phyloP scores from a whole-genome alignment of 2,888 invertebrate genomes.

The Ophion slaviceki region DNA sequence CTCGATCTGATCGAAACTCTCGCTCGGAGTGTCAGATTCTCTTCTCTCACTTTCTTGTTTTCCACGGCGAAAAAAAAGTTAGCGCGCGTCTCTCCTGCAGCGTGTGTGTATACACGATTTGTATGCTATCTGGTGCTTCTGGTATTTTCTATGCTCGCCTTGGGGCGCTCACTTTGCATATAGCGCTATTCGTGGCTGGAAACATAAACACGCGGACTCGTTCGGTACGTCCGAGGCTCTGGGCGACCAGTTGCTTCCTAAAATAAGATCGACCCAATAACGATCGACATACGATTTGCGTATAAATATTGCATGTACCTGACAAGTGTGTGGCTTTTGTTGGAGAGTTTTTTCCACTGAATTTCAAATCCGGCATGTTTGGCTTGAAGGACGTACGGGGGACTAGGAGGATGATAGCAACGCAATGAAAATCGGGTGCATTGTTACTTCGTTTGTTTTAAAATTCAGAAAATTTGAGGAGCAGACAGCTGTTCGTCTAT shows the following conservation, averaged over 20 bases:
- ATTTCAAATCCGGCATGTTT: no score
- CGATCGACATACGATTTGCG: neutral
- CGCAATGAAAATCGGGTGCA: neutral
- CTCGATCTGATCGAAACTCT: slow-evolving; percentile 34
- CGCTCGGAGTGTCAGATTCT: neutral
- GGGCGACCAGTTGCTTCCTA: neutral
- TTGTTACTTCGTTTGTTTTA: neutral
- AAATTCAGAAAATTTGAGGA: no score
- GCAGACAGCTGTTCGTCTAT: no score
- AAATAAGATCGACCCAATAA: slow-evolving; percentile 34
- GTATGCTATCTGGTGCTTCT: slow-evolving; percentile 28
- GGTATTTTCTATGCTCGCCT: slow-evolving; percentile 28
- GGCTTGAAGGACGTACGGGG: no score
- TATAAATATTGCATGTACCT: neutral
- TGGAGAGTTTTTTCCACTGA: neutral
- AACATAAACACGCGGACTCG: slow-evolving; percentile 21
- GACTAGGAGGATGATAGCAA: no score
- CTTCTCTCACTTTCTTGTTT: neutral
- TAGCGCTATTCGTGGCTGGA: slow-evolving; percentile 35
- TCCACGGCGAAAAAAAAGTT: neutral
- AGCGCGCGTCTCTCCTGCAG: slow-evolving; percentile 3
- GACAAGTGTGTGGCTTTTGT: neutral
- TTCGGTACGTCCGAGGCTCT: neutral
- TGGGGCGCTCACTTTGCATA: neutral
- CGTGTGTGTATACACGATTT: slow-evolving; percentile 1